phyloP scores from a whole-genome alignment of 2,888 invertebrate species.

The Tipula unca region DNA sequence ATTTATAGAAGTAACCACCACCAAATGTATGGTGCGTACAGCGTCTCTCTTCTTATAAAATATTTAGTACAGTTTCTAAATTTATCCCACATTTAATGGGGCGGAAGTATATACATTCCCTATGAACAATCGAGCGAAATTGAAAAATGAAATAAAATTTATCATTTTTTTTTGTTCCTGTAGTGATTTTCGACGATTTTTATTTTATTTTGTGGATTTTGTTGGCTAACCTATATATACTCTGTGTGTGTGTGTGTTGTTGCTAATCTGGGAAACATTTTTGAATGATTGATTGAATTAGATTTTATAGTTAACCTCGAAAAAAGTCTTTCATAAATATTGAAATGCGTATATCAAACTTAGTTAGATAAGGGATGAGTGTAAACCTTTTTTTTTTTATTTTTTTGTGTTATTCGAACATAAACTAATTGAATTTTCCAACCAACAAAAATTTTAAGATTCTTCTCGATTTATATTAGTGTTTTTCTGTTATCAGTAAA shows the following conservation, averaged over 20 bases:
- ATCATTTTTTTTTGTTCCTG: background rate
- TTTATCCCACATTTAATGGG: background rate
- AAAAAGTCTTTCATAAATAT: background rate
- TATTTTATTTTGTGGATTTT: background rate
- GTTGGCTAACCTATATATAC: background rate
- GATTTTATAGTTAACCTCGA: background rate
- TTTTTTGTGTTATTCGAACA: background rate
- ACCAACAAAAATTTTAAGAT: background rate
- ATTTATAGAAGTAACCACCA: background rate
- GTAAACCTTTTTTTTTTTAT: background rate
- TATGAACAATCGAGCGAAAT: background rate
- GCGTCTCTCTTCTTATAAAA: too few relatives aligned
- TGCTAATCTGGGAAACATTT: background rate
- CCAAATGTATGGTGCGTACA: too few relatives aligned
- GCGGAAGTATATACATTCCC: background rate
- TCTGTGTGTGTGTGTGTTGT: background rate
- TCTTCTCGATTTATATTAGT: background rate
- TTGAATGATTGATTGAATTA: background rate
- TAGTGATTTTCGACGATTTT: background rate
- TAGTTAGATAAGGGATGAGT: background rate
- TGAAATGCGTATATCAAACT: background rate
- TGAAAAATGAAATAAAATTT: background rate
- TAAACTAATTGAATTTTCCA: constrained; percentile 8
- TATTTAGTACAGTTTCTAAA: background rate
- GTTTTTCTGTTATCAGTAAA: background rate